A percentile compares a stretch with the other conserved stretches of the same genome.
phyloP scores from a whole-genome alignment of 2,888 invertebrate species.

The Sympetrum striolatum region DNA sequence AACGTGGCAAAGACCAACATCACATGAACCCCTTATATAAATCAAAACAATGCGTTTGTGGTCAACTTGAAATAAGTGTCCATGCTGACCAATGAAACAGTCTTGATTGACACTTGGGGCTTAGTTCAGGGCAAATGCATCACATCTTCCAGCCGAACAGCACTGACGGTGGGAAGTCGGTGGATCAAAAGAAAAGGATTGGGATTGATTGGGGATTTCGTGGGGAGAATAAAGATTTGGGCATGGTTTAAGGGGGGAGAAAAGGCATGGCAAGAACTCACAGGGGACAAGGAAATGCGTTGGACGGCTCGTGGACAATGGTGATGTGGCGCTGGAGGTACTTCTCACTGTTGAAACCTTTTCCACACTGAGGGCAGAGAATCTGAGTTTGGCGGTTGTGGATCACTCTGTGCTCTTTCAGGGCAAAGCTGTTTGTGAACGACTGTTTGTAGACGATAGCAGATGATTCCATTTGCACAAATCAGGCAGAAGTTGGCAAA shows the following conservation, averaged over 20 bases:
- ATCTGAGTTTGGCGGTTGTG: slow-evolving; percentile 57
- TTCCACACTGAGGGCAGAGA: slow-evolving; percentile 64
- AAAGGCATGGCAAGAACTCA: slow-evolving; percentile 54
- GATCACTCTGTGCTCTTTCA: slow-evolving; percentile 65
- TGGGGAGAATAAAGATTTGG: neutral
- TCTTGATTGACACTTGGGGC: slow-evolving; percentile 37
- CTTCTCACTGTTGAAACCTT: slow-evolving; percentile 62
- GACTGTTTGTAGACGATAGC: slow-evolving; percentile 56
- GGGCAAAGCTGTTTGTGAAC: slow-evolving; percentile 64
- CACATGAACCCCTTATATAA: slow-evolving; percentile 31
- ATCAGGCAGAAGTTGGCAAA: neutral
- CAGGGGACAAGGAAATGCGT: slow-evolving; percentile 61
- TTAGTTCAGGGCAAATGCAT: slow-evolving; percentile 34
- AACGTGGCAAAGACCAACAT: slow-evolving; percentile 40
- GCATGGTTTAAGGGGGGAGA: slow-evolving; percentile 15
- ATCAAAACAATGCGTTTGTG: slow-evolving; percentile 20
- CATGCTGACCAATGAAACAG: slow-evolving; percentile 26
- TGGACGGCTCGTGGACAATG: slow-evolving; percentile 59
- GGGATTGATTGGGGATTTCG: neutral
- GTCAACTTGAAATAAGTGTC: slow-evolving; percentile 39
- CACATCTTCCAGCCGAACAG: slow-evolving; percentile 43
- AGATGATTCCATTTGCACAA: neutral
- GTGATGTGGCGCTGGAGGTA: slow-evolving; percentile 65
- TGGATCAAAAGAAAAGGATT: slow-evolving; percentile 16
- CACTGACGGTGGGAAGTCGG: slow-evolving; percentile 42